phyloP scores from a whole-genome alignment of 2,888 invertebrate species.

The Onchidella celtica region DNA sequence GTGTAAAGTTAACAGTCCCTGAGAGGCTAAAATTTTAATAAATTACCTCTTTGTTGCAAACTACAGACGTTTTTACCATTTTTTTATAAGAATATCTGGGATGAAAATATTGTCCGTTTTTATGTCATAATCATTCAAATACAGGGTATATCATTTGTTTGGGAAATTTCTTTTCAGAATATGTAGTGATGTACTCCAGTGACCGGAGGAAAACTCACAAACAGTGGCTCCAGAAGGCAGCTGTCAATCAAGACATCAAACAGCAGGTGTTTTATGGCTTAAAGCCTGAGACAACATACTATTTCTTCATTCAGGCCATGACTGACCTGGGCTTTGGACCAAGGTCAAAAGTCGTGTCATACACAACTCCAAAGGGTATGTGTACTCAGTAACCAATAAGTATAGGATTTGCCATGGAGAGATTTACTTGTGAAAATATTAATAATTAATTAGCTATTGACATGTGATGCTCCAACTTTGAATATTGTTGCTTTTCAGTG shows the following conservation, averaged over 20 bases:
- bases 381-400: background rate
- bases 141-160: too few species aligned
- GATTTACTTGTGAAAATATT: too few species aligned
- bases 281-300: conserved; percentile 31
- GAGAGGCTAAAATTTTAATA: too few species aligned
- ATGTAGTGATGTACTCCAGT: conserved; percentile 31
- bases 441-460: too few species aligned
- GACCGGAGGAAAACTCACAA: conserved; percentile 20
- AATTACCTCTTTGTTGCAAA: too few species aligned
- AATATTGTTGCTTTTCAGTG: too few species aligned
- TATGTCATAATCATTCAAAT: too few species aligned
- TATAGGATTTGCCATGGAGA: background rate
- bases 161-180: conserved; percentile 24
- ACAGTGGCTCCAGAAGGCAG: conserved; percentile 30
- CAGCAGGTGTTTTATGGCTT: conserved; percentile 20
- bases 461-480: too few species aligned
- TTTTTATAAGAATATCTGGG: too few species aligned
- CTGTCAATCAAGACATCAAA: conserved; percentile 16
- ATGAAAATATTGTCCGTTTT: too few species aligned
- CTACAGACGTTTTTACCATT: too few species aligned
- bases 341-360: conserved; percentile 35
- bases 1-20: too few species aligned
- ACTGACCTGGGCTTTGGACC: conserved; percentile 32
- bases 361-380: conserved; percentile 41
- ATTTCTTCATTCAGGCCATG: conserved; percentile 36